Percentiles rank a stretch among this genome's conserved stretches.
These are phyloP conservation scores for Oplegnathus fasciatus DNA, from an alignment of 2,113 vertebrate species.

Conservation along the genomic window DNA sequence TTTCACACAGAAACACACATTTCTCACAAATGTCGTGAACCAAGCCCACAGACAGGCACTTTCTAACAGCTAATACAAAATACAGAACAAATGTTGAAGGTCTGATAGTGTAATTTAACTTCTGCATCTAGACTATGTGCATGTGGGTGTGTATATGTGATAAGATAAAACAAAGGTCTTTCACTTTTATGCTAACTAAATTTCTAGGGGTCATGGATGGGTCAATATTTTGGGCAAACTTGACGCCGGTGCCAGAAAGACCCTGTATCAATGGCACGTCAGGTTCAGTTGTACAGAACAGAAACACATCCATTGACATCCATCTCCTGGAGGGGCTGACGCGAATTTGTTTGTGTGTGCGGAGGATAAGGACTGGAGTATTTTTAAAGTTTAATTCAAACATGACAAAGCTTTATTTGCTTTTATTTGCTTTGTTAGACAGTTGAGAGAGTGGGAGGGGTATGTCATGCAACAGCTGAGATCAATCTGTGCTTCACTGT, in stretches of 20 bases:
- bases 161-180: not conserved
- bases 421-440: too few species aligned
- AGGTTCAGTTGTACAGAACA: not conserved
- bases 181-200: not conserved
- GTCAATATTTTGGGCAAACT: not conserved
- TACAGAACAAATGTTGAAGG: not conserved
- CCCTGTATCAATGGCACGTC: not conserved
- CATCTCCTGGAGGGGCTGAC: not conserved
- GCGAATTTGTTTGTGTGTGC: not conserved
- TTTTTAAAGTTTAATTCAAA: not conserved
- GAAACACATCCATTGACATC: not conserved
- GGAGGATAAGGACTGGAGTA: not conserved
- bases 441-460: too few species aligned
- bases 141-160: not conserved
- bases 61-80: too few species aligned
- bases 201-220: not conserved
- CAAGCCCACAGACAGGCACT: too few species aligned
- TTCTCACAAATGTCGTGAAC: too few species aligned
- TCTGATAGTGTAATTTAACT: not conserved
- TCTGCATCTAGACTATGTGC: not conserved
- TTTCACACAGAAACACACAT: not conserved
- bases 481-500: too few species aligned
- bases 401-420: too few species aligned
- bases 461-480: not conserved
- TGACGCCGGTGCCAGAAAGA: not conserved